A percentile compares a stretch with the other conserved stretches of the same genome.
These are phyloP conservation scores for Pseudochromis fuscus DNA, from an alignment of 2,797 vertebrate genomes.

Conservation along the genomic window DNA sequence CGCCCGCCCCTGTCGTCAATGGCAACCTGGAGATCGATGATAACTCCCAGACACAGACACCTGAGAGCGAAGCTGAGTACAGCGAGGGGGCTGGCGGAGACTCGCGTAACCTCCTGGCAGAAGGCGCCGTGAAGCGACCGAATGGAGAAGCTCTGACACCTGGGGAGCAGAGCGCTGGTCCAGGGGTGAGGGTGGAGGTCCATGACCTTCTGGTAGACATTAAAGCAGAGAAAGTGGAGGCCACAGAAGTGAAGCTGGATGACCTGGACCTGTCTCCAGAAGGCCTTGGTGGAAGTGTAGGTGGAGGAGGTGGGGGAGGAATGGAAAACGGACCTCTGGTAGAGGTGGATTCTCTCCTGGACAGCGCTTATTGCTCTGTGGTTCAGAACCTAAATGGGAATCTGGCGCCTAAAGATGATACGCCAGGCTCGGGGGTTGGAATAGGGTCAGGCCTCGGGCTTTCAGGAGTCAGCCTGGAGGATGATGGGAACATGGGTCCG, in stretches of 20 bases:
- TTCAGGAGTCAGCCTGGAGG: constrained; percentile 81
- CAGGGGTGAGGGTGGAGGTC: constrained; percentile 95
- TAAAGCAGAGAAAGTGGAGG: constrained; percentile 99
- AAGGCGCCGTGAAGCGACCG: constrained; percentile 86
- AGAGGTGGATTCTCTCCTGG: constrained; percentile 95
- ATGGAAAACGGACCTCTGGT: constrained; percentile 94
- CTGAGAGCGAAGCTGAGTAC: constrained; percentile 97
- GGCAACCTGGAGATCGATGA: constrained; percentile 97
- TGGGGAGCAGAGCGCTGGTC: constrained; percentile 82
- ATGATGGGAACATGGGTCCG: constrained; percentile 93
- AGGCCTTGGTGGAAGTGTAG: constrained; percentile 83
- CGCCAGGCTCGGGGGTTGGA: constrained; percentile 80
- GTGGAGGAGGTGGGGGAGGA: constrained; percentile 72
- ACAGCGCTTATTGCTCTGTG: constrained; percentile 95
- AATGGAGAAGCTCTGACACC: constrained; percentile 87
- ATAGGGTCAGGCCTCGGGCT: constrained; percentile 75
- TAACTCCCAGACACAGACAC: constrained; percentile 96
- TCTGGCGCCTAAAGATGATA: constrained; percentile 88
- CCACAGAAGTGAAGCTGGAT: constrained; percentile 98
- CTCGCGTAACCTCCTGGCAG: constrained; percentile 92
- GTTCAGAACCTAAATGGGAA: constrained; percentile 95
- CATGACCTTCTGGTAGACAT: constrained; percentile 98
- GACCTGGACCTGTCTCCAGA: constrained; percentile 98
- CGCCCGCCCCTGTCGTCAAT: constrained; percentile 91
- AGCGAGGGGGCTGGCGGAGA: constrained; percentile 89